Evolutionary conservation across 1,140 invertebrate genomes (phyloP).

Genomic region (Diprion similis): DNA sequence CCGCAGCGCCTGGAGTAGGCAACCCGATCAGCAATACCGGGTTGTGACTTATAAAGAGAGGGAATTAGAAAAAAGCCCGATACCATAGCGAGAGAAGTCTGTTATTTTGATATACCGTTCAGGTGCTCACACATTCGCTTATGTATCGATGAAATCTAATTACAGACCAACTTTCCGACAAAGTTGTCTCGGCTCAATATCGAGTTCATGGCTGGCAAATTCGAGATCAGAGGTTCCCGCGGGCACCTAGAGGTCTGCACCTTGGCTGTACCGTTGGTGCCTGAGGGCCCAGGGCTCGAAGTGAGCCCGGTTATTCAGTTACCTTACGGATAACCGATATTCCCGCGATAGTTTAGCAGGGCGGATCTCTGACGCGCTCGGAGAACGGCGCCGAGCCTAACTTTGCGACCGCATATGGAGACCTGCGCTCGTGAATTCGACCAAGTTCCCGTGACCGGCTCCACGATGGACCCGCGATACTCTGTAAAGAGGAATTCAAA

Average conservation of each 20-base stretch:
- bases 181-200: neutral
- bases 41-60: too few species aligned
- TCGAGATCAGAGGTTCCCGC: neutral
- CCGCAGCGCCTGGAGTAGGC: too few species aligned
- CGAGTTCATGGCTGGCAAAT: neutral
- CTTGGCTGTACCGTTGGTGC: neutral
- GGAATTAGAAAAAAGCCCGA: neutral
- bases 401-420: conserved; percentile 1
- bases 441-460: conserved; percentile 22
- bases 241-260: neutral
- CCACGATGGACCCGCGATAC: conserved; percentile 26
- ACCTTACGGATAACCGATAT: neutral
- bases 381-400: neutral
- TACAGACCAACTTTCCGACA: neutral
- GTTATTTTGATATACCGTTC: too few species aligned
- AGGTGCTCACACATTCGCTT: too few species aligned
- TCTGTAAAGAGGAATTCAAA: conserved; percentile 27
- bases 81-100: too few species aligned
- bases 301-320: neutral
- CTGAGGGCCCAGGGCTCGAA: neutral
- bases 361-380: neutral
- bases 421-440: conserved; percentile 24
- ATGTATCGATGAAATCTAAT: too few species aligned
- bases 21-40: too few species aligned
- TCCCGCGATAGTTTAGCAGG: neutral